Conservation (phyloP, 2,113 vertebrate genomes). For the Sprattus sprattus region DNA sequence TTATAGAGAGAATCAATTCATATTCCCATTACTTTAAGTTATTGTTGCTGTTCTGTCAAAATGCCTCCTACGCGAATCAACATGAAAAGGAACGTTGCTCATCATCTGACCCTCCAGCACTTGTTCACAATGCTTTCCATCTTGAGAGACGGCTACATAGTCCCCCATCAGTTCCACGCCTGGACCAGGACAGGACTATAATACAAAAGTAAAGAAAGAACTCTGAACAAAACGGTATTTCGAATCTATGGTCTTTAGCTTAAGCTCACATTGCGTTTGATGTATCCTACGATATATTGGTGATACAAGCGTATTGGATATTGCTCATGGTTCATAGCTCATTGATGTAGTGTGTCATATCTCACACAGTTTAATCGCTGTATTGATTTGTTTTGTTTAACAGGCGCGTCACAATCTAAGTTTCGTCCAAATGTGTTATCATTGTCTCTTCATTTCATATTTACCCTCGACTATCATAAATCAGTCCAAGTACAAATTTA, state of each 20-base stretch:
- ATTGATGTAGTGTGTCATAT: slow-evolving; percentile 10
- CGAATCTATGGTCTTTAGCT: neutral
- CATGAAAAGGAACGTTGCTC: neutral
- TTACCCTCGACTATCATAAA: neutral
- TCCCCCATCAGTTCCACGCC: neutral
- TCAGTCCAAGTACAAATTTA: too few species aligned
- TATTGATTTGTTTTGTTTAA: neutral
- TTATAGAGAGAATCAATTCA: neutral
- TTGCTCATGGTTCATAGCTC: neutral
- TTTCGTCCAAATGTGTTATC: slow-evolving; percentile 6
- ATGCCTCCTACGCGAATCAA: neutral
- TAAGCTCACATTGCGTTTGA: neutral
- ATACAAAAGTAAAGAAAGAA: neutral
- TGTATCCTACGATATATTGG: neutral
- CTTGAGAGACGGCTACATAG: neutral
- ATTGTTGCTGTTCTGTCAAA: neutral
- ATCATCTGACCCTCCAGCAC: neutral
- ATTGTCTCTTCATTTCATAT: neutral
- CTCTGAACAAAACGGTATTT: neutral
- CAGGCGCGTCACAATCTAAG: neutral
- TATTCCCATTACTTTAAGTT: neutral
- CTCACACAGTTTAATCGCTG: neutral
- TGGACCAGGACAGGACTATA: neutral
- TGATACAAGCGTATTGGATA: neutral
- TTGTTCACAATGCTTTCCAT: neutral